Percentiles rank a stretch among this genome's conserved stretches.
phyloP scores from a whole-genome alignment of 2,888 invertebrate genomes.

The Tetramorium bicarinatum region DNA sequence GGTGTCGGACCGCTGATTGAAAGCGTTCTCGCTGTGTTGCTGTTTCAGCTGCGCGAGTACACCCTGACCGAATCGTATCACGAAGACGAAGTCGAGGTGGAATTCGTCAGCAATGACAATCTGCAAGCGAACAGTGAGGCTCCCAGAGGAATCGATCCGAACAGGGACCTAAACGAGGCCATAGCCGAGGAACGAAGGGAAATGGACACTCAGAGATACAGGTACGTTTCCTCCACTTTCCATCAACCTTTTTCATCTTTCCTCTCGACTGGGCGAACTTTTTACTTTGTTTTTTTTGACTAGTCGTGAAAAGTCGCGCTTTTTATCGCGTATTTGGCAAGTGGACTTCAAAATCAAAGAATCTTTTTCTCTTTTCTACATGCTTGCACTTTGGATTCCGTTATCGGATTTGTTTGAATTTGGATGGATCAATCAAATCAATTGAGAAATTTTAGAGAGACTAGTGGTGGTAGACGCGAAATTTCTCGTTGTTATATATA shows the following conservation, averaged over 20 bases:
- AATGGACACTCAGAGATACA: slow-evolving; percentile 86
- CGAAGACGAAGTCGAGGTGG: slow-evolving; percentile 90
- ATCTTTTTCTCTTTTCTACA: background rate
- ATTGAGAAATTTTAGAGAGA: background rate
- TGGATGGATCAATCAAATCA: background rate
- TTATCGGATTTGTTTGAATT: background rate
- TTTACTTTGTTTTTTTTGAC: slow-evolving; percentile 24
- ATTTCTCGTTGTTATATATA: no score
- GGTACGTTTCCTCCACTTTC: slow-evolving; percentile 75
- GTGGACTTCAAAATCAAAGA: slow-evolving; percentile 1
- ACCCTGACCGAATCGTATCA: slow-evolving; percentile 95
- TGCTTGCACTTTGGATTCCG: background rate
- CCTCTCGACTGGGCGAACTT: background rate
- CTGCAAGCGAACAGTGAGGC: slow-evolving; percentile 79
- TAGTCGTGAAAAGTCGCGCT: background rate
- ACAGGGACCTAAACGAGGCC: slow-evolving; percentile 92
- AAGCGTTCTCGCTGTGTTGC: slow-evolving; percentile 26
- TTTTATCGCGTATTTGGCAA: slow-evolving; percentile 14
- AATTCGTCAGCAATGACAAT: slow-evolving; percentile 84
- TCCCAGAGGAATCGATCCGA: slow-evolving; percentile 89
- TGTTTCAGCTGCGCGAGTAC: slow-evolving; percentile 93
- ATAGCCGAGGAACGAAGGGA: slow-evolving; percentile 93
- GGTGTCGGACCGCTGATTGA: slow-evolving; percentile 24
- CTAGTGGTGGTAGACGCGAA: no score
- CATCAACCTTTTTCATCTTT: slow-evolving; percentile 14